Evolutionary conservation across 2,797 vertebrate genomes (phyloP).

Genomic region (Tenualosa thibaudeaui): DNA sequence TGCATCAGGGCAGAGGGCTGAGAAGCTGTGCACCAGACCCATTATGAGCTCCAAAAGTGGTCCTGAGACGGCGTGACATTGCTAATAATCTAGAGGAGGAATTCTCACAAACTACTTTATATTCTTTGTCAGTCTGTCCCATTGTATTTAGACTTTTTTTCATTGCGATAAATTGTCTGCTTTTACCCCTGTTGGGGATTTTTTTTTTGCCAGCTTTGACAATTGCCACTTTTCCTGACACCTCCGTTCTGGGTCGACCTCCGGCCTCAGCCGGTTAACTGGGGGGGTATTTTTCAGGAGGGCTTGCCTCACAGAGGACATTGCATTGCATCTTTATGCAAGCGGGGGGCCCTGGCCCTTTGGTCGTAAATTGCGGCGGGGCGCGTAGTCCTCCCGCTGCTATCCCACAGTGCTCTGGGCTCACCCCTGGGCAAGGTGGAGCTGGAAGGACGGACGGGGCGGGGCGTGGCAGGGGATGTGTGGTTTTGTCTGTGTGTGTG

Average conservation of each 20-base stretch:
- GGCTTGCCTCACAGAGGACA: constrained; percentile 32
- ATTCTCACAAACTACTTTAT: neutral
- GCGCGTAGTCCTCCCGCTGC: constrained; percentile 15
- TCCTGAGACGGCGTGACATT: neutral
- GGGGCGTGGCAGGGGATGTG: constrained; percentile 1
- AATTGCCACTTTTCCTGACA: constrained; percentile 50
- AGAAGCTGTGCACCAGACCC: neutral
- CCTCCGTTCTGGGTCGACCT: constrained; percentile 45
- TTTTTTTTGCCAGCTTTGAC: constrained; percentile 28
- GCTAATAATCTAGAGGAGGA: neutral
- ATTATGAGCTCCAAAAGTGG: neutral
- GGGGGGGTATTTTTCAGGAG: constrained; percentile 37
- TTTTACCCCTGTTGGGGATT: constrained; percentile 29
- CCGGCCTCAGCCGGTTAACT: constrained; percentile 35
- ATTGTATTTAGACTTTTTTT: constrained; percentile 23
- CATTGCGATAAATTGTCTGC: neutral
- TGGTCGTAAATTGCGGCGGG: constrained; percentile 52
- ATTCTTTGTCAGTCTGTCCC: constrained; percentile 33
- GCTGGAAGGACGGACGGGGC: constrained; percentile 15
- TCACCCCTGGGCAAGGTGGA: constrained; percentile 36
- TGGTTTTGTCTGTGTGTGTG: constrained; percentile 38
- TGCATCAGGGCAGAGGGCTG: neutral
- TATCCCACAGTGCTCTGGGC: constrained; percentile 38
- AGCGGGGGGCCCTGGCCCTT: constrained; percentile 12
- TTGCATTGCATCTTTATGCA: constrained; percentile 44